Evolutionary conservation across 1,140 invertebrate species (phyloP).

Genomic region (Trichogramma pretiosum): DNA sequence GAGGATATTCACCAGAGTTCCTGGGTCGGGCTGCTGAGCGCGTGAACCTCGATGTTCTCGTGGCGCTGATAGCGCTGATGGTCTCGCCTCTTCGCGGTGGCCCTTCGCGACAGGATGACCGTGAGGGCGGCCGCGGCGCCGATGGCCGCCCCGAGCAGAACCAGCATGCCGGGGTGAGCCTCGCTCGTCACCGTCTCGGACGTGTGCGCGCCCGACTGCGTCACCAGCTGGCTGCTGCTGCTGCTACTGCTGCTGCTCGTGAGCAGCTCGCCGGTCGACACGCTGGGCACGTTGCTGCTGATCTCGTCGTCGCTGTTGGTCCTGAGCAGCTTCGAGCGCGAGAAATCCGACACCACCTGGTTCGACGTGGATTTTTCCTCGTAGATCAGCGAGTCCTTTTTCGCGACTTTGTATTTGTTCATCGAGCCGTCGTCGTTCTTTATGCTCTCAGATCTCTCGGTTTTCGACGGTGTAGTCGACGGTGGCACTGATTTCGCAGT

Average conservation of each 20-base stretch:
- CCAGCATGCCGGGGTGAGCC: constrained; percentile 46
- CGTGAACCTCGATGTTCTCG: constrained; percentile 60
- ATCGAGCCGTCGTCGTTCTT: neutral
- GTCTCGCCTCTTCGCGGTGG: constrained; percentile 32
- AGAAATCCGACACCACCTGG: constrained; percentile 5
- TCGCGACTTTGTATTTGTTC: constrained; percentile 4
- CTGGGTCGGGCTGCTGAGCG: constrained; percentile 55
- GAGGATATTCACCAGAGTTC: constrained; percentile 54
- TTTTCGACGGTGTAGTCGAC: too few species aligned
- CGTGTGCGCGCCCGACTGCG: constrained; percentile 30
- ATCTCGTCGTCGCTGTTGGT: constrained; percentile 2
- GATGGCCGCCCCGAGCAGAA: constrained; percentile 38
- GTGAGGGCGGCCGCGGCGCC: constrained; percentile 42
- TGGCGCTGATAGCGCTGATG: constrained; percentile 41
- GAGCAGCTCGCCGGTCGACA: constrained; percentile 36
- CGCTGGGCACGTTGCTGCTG: constrained; percentile 27
- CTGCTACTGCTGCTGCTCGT: too few species aligned
- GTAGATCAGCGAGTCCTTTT: constrained; percentile 3
- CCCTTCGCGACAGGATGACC: constrained; percentile 38
- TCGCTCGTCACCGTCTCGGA: constrained; percentile 25
- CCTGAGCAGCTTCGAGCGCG: constrained; percentile 9
- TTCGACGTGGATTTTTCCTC: constrained; percentile 1
- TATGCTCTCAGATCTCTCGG: too few species aligned
- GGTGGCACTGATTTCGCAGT: too few species aligned
- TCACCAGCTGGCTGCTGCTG: constrained; percentile 36